Evolutionary conservation across 92 coral and sea anemone species (phyloP).

Genomic region (Bergia sp.): DNA sequence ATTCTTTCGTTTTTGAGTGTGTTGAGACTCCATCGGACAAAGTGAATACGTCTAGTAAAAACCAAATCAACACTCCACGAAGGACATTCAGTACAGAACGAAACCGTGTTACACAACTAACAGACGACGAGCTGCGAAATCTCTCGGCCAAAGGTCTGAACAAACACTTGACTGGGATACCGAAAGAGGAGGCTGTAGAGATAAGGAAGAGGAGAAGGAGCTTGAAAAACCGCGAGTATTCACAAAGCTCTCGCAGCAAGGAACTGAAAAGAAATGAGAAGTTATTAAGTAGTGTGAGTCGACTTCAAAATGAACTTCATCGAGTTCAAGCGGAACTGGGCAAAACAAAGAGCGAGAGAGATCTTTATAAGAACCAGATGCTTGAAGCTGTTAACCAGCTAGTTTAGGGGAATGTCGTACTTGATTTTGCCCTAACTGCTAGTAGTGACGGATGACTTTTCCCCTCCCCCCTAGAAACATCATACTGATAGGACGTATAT

Average conservation of each 20-base stretch:
- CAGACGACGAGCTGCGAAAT: constrained; percentile 58
- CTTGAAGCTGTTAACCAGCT: background rate
- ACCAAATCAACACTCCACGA: background rate
- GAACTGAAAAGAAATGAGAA: constrained; percentile 15
- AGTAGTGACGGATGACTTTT: no score
- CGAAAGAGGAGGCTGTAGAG: constrained; percentile 50
- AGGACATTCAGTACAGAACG: background rate
- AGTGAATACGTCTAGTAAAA: background rate
- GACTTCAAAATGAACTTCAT: constrained; percentile 11
- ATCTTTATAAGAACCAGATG: constrained; percentile 7
- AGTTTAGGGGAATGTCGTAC: no score
- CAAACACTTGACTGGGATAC: constrained; percentile 45
- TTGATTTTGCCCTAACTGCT: no score
- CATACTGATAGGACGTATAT: no score
- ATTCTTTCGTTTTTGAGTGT: background rate
- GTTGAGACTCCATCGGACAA: background rate
- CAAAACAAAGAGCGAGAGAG: constrained; percentile 23
- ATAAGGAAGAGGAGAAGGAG: constrained; percentile 67
- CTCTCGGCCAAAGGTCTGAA: constrained; percentile 67
- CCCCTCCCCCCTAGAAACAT: no score
- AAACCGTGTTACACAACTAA: background rate
- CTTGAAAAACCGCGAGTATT: constrained; percentile 76
- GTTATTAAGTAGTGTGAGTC: background rate
- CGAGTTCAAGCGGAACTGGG: constrained; percentile 30
- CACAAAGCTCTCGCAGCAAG: constrained; percentile 43